Evolutionary conservation across 2,888 invertebrate species (phyloP).

Genomic region (Limenitis camilla): DNA sequence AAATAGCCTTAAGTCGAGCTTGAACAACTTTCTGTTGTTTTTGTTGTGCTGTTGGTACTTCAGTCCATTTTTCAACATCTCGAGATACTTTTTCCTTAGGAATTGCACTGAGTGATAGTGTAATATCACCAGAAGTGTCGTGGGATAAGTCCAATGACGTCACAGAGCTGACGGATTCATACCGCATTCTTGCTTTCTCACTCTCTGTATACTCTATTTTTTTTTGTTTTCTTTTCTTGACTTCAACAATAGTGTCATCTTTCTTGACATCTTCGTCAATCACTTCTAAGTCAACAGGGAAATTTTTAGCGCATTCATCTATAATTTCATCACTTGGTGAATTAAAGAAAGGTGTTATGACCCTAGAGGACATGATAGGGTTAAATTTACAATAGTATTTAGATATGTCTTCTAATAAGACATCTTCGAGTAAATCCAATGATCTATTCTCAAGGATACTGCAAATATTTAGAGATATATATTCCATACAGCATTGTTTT

Average conservation of each 20-base stretch:
- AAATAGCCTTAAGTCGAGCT: conserved; percentile 64
- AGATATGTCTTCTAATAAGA: conserved; percentile 77
- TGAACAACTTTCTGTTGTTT: conserved; percentile 68
- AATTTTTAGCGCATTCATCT: conserved; percentile 48
- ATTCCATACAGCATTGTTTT: conserved; percentile 83
- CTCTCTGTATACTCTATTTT: conserved; percentile 63
- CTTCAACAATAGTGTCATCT: conserved; percentile 53
- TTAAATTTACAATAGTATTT: conserved; percentile 79
- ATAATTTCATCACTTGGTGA: conserved; percentile 76
- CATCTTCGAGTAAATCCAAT: conserved; percentile 77
- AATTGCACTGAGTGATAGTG: conserved; percentile 53
- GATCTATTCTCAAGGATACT: conserved; percentile 80
- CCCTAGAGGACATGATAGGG: conserved; percentile 74
- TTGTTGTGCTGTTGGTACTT: conserved; percentile 56
- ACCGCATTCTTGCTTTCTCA: conserved; percentile 61
- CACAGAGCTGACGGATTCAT: conserved; percentile 59
- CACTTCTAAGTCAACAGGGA: conserved; percentile 63
- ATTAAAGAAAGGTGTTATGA: conserved; percentile 80
- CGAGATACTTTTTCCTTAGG: conserved; percentile 44
- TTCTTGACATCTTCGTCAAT: conserved; percentile 68
- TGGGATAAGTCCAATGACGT: conserved; percentile 57
- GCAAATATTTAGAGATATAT: conserved; percentile 83
- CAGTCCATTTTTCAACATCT: conserved; percentile 62
- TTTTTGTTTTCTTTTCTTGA: conserved; percentile 60
- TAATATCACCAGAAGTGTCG: conserved; percentile 56